phyloP scores from a whole-genome alignment of 2,113 vertebrate species.

The Phocoena sinus region DNA sequence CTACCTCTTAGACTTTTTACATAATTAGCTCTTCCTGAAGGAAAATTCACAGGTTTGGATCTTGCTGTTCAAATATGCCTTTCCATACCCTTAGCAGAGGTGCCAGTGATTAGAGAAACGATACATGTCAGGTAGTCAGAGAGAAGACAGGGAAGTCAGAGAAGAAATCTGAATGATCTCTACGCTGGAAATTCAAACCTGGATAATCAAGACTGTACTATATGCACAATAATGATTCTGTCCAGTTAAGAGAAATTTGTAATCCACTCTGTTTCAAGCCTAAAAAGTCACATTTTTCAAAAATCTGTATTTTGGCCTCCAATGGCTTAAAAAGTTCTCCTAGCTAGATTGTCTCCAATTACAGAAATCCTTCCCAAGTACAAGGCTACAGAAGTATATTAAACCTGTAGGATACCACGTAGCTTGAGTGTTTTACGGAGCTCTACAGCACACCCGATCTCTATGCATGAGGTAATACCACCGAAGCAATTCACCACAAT shows the following conservation, averaged over 20 bases:
- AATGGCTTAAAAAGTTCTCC: conserved; percentile 63
- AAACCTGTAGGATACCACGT: conserved; percentile 59
- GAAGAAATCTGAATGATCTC: conserved; percentile 63
- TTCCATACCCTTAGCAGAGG: background rate
- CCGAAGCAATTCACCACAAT: conserved; percentile 6
- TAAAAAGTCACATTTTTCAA: conserved; percentile 48
- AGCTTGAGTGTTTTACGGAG: conserved; percentile 48
- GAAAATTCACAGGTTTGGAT: conserved; percentile 12
- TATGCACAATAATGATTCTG: conserved; percentile 55
- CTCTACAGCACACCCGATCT: background rate
- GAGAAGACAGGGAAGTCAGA: conserved; percentile 41
- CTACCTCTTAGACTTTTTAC: background rate
- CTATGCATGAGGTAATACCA: conserved; percentile 39
- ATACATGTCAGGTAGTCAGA: conserved; percentile 48
- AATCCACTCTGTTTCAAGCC: conserved; percentile 57
- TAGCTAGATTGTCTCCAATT: conserved; percentile 71
- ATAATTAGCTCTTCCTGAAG: background rate
- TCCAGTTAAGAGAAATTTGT: conserved; percentile 62
- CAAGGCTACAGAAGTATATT: conserved; percentile 61
- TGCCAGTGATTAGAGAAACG: conserved; percentile 28
- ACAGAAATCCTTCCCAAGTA: conserved; percentile 67
- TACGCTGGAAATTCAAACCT: conserved; percentile 53
- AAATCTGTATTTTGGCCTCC: conserved; percentile 58
- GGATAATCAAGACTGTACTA: conserved; percentile 40
- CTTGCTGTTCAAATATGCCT: background rate